phyloP scores from a whole-genome alignment of 2,797 vertebrate genomes.

The Leptoclinus maculatus region DNA sequence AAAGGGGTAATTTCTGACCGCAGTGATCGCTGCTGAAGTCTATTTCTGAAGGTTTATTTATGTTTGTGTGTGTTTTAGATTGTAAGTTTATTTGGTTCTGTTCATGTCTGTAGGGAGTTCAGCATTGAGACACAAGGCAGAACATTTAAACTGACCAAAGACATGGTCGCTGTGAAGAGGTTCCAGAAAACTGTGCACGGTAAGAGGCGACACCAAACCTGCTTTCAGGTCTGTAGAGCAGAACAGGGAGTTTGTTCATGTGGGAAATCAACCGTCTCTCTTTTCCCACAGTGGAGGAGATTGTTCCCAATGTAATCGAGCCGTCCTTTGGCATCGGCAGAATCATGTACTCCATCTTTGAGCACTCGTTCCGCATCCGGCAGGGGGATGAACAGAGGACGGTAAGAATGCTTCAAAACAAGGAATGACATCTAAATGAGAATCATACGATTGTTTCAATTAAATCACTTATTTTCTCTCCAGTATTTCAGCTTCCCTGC shows the following conservation, averaged over 20 bases:
- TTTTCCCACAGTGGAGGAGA: slow-evolving; percentile 89
- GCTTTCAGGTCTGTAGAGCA: not conserved
- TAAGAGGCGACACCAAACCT: slow-evolving; percentile 57
- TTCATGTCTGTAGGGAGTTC: slow-evolving; percentile 86
- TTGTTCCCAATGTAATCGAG: slow-evolving; percentile 93
- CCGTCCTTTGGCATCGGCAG: slow-evolving; percentile 94
- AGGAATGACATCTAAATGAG: not conserved
- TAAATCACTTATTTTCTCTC: not conserved
- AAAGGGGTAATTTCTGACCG: slow-evolving; percentile 84
- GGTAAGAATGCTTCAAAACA: slow-evolving; percentile 74
- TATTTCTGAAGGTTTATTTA: not conserved
- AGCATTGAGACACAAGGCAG: slow-evolving; percentile 90
- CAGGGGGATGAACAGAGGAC: slow-evolving; percentile 93
- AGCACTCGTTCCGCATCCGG: slow-evolving; percentile 91
- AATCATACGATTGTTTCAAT: not conserved
- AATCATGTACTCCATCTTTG: slow-evolving; percentile 94
- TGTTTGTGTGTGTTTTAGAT: not conserved
- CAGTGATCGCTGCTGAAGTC: not conserved
- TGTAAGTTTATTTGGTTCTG: not conserved
- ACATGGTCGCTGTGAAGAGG: slow-evolving; percentile 92
- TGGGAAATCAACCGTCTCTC: slow-evolving; percentile 28
- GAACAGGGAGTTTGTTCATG: slow-evolving; percentile 13
- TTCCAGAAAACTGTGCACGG: slow-evolving; percentile 92
- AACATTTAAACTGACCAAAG: slow-evolving; percentile 89
- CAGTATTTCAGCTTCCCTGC: slow-evolving; percentile 94